Evolutionary conservation across 2,797 vertebrate genomes (phyloP).

Genomic region (Otolemur crassicaudatus): DNA sequence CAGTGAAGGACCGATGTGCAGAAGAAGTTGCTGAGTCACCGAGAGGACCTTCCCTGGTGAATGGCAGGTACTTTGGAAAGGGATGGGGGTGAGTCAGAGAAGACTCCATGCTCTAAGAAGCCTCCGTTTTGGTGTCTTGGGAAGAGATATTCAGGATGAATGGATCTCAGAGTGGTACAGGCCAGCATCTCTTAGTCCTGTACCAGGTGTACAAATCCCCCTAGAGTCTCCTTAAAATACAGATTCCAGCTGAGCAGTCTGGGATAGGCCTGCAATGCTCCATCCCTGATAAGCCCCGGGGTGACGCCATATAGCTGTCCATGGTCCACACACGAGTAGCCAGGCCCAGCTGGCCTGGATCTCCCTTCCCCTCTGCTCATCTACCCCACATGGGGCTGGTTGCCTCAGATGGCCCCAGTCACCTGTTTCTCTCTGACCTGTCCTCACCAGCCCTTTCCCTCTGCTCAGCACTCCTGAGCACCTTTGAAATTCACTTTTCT

Average conservation of each 20-base stretch:
- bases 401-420: no score
- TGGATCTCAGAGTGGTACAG: background rate
- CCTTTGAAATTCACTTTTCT: background rate
- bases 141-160: no score
- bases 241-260: background rate
- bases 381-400: fast-evolving
- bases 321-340: fast-evolving
- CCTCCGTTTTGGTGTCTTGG: background rate
- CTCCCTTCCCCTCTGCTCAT: fast-evolving
- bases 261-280: fast-evolving
- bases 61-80: background rate
- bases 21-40: background rate
- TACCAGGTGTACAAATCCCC: background rate
- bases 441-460: background rate
- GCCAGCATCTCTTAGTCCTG: no score
- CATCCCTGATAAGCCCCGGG: background rate
- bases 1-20: background rate
- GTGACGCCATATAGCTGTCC: background rate
- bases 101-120: background rate
- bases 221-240: background rate
- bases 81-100: background rate
- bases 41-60: background rate
- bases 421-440: background rate
- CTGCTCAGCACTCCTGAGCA: background rate
- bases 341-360: no score